Base-by-base conservation (phyloP, 1,140 invertebrate species). In the Drosophila neocordata region DNA sequence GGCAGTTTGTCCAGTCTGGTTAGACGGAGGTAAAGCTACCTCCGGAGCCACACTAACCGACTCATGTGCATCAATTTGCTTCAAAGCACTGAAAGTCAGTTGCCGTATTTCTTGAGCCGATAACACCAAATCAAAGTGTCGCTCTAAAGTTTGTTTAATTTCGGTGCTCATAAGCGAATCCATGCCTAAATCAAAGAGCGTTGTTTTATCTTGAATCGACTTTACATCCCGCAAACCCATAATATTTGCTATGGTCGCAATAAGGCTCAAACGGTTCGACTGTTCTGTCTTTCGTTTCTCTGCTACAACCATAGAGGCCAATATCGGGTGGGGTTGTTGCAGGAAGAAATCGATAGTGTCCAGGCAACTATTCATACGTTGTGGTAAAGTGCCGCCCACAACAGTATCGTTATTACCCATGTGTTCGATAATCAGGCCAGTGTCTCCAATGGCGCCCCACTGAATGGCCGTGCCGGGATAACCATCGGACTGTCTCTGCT, bases 101-200 rank as follows among this genome's bases (percentile, higher is more conserved):
- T 92, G 93, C 63, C 98, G 94, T 75, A 99, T 98, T 91, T 99
- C 97, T 85, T 96, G 95, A 41, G 97, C 95, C 22, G 96, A 95
- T 8, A 99, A 91, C 0, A 97, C 94, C 12, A 99, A 77, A 91
- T 99, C 97, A 91, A 96, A 98, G 73, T 97, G 97, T 53, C 97
- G 94, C 91, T 99, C 98, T 2, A 99, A 92, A 0, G 96, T 97
- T 91, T 99, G 98, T 92, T 99, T 99, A 65, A 99, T 98, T 93
- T 99, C 98, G 1, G 98, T 97, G 68, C 97, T 97, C 98, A 99
- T 99, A 13, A 99, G 92, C 0, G 98, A 99, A 90, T 99, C 98
- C 95, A 99, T 97, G 53, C 98, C 98, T 6, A 99, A 93, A 89
- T 99, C 98, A 7, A 96, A 96, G 5, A 99, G 92, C 34, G 95